Conservation (phyloP, 2,797 vertebrate species). For the Gouania willdenowi region DNA sequence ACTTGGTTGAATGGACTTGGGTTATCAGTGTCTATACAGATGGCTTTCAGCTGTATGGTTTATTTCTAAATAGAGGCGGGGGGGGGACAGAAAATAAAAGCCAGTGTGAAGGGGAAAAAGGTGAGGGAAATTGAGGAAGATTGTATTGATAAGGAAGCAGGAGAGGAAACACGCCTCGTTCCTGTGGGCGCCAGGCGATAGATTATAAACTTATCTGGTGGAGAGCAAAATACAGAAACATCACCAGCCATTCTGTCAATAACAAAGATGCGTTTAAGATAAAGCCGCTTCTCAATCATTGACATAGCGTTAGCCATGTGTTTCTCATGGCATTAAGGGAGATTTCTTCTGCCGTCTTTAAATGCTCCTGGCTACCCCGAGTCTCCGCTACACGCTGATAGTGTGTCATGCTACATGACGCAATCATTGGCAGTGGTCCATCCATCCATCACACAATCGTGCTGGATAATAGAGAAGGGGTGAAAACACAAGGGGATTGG, state of each 20-base stretch:
- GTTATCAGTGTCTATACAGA: constrained; percentile 62
- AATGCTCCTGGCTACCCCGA: neutral
- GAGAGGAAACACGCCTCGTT: constrained; percentile 45
- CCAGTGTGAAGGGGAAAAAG: constrained; percentile 26
- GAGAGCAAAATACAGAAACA: constrained; percentile 42
- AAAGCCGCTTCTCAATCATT: constrained; percentile 49
- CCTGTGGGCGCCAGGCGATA: constrained; percentile 27
- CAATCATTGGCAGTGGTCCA: constrained; percentile 27
- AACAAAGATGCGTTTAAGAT: constrained; percentile 59
- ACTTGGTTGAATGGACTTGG: constrained; percentile 40
- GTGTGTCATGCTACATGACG: constrained; percentile 24
- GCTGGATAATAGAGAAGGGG: neutral
- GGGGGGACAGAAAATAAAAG: constrained; percentile 7
- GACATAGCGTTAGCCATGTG: constrained; percentile 9
- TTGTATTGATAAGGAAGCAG: constrained; percentile 49
- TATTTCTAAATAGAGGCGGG: constrained; percentile 31
- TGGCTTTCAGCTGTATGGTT: constrained; percentile 45
- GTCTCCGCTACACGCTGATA: constrained; percentile 5
- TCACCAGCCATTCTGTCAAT: neutral
- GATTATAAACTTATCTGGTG: constrained; percentile 57
- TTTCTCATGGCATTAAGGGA: constrained; percentile 4
- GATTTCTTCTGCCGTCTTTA: constrained; percentile 3
- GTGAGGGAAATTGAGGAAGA: constrained; percentile 15
- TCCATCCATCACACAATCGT: constrained; percentile 38
- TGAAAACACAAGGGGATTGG: neutral